A percentile compares a stretch with the other conserved stretches of the same genome.
Evolutionary conservation across 1,140 invertebrate genomes (phyloP).

Genomic region (Cotesia vestalis): DNA sequence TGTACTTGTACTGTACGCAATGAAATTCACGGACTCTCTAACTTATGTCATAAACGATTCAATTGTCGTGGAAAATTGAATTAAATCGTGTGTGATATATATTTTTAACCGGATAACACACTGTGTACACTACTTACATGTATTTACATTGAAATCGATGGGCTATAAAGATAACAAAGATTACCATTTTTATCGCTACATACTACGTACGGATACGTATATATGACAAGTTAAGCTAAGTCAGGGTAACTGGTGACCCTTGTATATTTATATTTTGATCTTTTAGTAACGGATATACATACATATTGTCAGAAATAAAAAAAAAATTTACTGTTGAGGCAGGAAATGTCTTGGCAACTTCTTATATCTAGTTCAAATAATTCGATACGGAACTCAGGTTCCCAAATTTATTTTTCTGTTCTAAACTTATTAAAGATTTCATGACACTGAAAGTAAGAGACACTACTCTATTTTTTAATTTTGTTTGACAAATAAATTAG

Average conservation of each 20-base stretch:
- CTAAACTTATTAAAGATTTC: no score
- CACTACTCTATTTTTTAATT: no score
- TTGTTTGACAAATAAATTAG: no score
- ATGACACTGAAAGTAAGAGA: no score
- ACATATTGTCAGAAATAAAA: background rate
- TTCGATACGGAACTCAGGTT: background rate
- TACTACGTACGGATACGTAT: background rate
- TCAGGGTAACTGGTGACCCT: slow-evolving; percentile 25
- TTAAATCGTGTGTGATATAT: slow-evolving; percentile 7
- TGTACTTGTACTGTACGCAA: no score
- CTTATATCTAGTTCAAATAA: background rate
- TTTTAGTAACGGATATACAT: background rate
- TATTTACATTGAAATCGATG: slow-evolving; percentile 27
- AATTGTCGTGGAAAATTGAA: slow-evolving; percentile 23
- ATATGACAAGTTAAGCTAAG: slow-evolving; percentile 22
- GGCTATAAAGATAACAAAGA: slow-evolving; percentile 24
- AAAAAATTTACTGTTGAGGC: background rate
- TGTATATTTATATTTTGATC: slow-evolving; percentile 1
- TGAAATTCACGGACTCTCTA: background rate
- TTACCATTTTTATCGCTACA: slow-evolving; percentile 21
- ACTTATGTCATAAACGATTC: background rate
- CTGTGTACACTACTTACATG: slow-evolving; percentile 1
- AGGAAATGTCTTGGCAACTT: no score
- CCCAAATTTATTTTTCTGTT: no score
- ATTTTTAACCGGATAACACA: background rate